Base-by-base conservation (phyloP, 2,888 invertebrate genomes). In the Athrips mouffetella region DNA sequence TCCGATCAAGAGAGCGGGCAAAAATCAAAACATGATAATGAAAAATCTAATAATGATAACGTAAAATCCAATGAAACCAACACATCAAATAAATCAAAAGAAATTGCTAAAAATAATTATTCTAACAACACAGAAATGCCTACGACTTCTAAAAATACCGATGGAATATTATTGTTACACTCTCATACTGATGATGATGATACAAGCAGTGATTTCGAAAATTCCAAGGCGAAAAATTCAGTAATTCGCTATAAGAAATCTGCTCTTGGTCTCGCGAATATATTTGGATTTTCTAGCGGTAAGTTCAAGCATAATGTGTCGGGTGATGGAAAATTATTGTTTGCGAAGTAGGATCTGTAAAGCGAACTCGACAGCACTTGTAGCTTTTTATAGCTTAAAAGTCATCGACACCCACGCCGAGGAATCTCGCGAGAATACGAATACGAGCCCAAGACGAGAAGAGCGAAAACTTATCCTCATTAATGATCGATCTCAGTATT, bases 281-380 rank as follows among this genome's bases (percentile, higher is more conserved):
- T 81, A 33, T 82, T 87, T 67, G 87, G 87, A 76, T 79, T 80
- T 60, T 53, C 74, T 23, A 73, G 72, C 64, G 84, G 87, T 87
- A 74, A 86, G 85, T 86, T 56, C 39, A 45, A 18, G 20, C 21
- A 3, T n/a, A 10, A 11, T 1, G 11, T 20, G 1, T 8, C 21
- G 37, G n/a, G 18, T 21, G 11, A 20, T 37, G 20, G 18, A 18
- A n/a, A 10, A 23, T 27, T 5, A 10, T 27, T 27, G 27, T 7
- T 27, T n/a, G n/a, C n/a, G n/a, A n/a, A n/a, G n/a, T n/a, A n/a
- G n/a, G n/a, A n/a, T n/a, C n/a, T n/a, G n/a, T n/a, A n/a, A n/a
- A n/a, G n/a, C n/a, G n/a, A n/a, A n/a, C n/a, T n/a, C n/a, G n/a
- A n/a, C n/a, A n/a, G n/a, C n/a, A n/a, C n/a, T n/a, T n/a, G n/a